Base-by-base conservation (phyloP, 2,113 vertebrate species). In the Tor tambroides region DNA sequence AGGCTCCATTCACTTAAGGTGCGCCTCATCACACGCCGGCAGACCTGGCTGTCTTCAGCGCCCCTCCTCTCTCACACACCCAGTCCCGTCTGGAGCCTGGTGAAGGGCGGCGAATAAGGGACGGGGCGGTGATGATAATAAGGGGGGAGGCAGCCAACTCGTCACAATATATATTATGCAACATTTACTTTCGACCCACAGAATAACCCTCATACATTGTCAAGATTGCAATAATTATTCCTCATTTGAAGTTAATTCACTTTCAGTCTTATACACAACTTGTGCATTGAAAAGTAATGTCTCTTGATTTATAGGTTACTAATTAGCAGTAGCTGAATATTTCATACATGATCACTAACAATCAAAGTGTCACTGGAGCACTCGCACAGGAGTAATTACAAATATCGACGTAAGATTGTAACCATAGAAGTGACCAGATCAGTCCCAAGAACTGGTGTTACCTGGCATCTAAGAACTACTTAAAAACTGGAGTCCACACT, bases 351-450 rank as follows among this genome's bases (percentile, higher is more conserved):
- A 83, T 88, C 82, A 87, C 43, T 65, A 15, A 88, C 38, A 61
- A 74, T 65, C 75, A 72, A 80, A 23, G 74, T 74, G 56, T 86
- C 65, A 80, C 46, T 67, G 72, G 61, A 77, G 49, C 80, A 77
- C 72, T 69, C 17, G 30, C n/a, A 82, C 43, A 69, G 65, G 28
- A 56, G 75, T 84, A 80, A 89, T 85, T 89, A 89, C 38, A 85
- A 86, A 80, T 43, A 69, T 19, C 76, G 81, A 79, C 28, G 43
- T 32, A 69, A 80, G 81, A 54, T 56, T 81, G 82, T 84, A 87
- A 85, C 75, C 71, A 59, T 81, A 87, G 85, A 87, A 87, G 81
- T 75, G 43, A 72, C 86, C 61, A 67, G 80, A 80, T 67, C 74
- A 77, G 28, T 19, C 59, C 80, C 59, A 84, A 35, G 65, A 32